A percentile compares a stretch with the other conserved stretches of the same genome.
Conservation (phyloP, 1,140 invertebrate genomes). For the roundworm (Caenorhabditis elegans) region DNA sequence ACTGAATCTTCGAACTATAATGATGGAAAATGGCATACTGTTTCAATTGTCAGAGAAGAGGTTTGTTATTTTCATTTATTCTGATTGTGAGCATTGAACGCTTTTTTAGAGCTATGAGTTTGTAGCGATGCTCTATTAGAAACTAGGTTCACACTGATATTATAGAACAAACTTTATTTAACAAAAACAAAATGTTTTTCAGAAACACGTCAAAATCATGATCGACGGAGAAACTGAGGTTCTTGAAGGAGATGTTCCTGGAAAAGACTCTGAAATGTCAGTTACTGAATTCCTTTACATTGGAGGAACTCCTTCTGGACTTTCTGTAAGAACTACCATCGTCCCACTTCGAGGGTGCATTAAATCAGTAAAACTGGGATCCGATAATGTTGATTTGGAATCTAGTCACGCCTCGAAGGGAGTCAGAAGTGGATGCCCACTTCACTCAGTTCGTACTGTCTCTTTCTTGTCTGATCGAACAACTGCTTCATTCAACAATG, state of each 20-base stretch:
- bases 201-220: constrained; percentile 57
- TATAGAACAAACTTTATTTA: too few relatives aligned
- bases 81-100: too few relatives aligned
- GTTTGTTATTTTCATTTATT: not conserved
- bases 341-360: constrained; percentile 90
- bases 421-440: constrained; percentile 81
- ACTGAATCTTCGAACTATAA: constrained; percentile 52
- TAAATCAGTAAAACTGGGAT: constrained; percentile 77
- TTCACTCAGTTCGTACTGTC: constrained; percentile 72
- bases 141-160: too few relatives aligned
- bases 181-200: constrained; percentile 43
- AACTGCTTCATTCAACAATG: constrained; percentile 66
- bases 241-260: constrained; percentile 66
- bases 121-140: too few relatives aligned
- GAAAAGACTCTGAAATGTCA: constrained; percentile 69
- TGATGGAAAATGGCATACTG: constrained; percentile 64
- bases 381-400: constrained; percentile 75
- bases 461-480: constrained; percentile 66
- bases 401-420: constrained; percentile 76
- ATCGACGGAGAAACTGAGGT: constrained; percentile 55
- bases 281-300: constrained; percentile 78
- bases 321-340: constrained; percentile 66
- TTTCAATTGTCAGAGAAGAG: constrained; percentile 44
- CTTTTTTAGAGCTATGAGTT: too few relatives aligned
- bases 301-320: constrained; percentile 71